Evolutionary conservation across 2,888 invertebrate genomes (phyloP).

Genomic region (Portevinia maculata): DNA sequence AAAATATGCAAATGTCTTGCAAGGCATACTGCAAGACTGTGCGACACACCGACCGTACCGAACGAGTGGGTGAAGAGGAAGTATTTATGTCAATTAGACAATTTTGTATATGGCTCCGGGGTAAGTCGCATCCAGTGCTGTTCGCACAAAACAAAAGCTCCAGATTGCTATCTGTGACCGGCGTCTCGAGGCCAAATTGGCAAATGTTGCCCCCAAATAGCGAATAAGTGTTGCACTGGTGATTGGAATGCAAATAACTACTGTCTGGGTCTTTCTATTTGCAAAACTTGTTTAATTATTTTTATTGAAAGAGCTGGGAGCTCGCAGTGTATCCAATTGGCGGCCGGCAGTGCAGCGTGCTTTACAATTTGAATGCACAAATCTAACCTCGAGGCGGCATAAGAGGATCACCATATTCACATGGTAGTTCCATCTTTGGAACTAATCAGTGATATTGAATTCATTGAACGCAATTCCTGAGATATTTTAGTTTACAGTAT

Average conservation of each 20-base stretch:
- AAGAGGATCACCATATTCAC: conserved; percentile 34
- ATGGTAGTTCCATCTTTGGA: conserved; percentile 50
- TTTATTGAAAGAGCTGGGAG: conserved; percentile 18
- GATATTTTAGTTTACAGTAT: conserved; percentile 32
- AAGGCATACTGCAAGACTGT: conserved; percentile 21
- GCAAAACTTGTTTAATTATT: conserved; percentile 55
- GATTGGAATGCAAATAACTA: conserved; percentile 63
- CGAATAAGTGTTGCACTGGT: conserved; percentile 55
- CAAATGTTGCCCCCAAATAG: conserved; percentile 36
- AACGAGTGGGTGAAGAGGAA: conserved; percentile 52
- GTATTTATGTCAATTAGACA: conserved; percentile 73
- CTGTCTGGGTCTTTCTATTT: conserved; percentile 24
- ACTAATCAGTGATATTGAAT: conserved; percentile 60
- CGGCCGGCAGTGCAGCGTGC: conserved; percentile 2
- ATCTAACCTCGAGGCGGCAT: conserved; percentile 26
- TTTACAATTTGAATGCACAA: conserved; percentile 38
- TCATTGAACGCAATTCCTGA: conserved; percentile 14
- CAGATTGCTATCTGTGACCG: conserved; percentile 54
- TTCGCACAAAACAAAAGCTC: conserved; percentile 56
- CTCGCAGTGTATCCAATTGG: conserved; percentile 15
- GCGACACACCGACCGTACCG: neutral
- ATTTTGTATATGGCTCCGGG: conserved; percentile 42
- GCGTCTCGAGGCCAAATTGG: conserved; percentile 61
- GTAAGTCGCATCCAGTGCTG: conserved; percentile 1
- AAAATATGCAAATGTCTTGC: conserved; percentile 64